Base-by-base conservation (phyloP, 2,113 vertebrate species). In the Uria aalge region DNA sequence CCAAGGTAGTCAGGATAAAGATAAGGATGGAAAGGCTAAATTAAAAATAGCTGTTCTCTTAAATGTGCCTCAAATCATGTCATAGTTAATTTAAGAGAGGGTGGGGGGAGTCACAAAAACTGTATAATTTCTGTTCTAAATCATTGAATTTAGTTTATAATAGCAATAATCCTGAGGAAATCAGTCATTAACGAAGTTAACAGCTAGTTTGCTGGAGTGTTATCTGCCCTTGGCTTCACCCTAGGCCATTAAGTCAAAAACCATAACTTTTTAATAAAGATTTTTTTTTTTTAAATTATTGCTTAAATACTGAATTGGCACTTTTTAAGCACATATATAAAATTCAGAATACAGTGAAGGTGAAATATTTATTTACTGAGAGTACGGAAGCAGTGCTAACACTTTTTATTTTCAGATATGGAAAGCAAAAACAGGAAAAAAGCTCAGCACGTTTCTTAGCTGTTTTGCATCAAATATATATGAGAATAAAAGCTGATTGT, bases 261-360 rank as follows among this genome's bases (percentile, higher is more conserved):
- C 32, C 32, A 41, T 78, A 79, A 88, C 36, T 85, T 85, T 84
- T 91, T 81, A 91, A 96, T 83, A 96, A 96, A 78, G n/a, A 69
- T 45, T 6, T 38, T 36, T 68, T n/a, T 71, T 91, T 78, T 63
- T 74, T 23, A 26, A 80, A 64, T 88, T 91, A 90, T 85, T 93
- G 17, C 15, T 90, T 97, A 91, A 91, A 87, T 90, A 94, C 55
- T 78, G 32, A 96, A 91, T 34, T 85, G 40, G 14, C 27, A 88
- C 50, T 95, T 93, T 55, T 64, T 90, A 90, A 75, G 62, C 40
- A 96, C 84, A 93, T 84, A 93, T 50, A 87, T 95, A 94, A 97
- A 88, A 67, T 85, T 69, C n/a, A 81, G 48, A 88, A 74, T 41
- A 63, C 40, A 86, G 59, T 84, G 85, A 93, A 73, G 36, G 71